phyloP scores from a whole-genome alignment of 2,888 invertebrate species.

The Drosophila flavopinicola region DNA sequence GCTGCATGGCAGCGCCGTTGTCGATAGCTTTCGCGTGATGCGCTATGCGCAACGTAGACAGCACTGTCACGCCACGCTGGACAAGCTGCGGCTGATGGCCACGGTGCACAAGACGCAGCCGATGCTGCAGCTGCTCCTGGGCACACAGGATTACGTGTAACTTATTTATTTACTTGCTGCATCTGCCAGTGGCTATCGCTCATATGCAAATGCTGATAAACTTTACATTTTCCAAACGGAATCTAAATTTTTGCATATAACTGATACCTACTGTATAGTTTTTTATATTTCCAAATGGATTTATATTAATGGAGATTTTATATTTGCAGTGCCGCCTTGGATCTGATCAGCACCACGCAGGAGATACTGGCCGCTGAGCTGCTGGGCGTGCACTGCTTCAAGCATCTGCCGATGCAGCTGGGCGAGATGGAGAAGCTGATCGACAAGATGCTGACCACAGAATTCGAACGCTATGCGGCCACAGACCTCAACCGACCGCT shows the following conservation, averaged over 20 bases:
- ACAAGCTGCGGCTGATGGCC: constrained; percentile 94
- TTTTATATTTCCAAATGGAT: no score
- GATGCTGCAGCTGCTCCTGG: constrained; percentile 96
- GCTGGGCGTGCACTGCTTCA: constrained; percentile 96
- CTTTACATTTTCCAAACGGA: no score
- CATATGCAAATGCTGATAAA: no score
- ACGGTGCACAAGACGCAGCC: constrained; percentile 99
- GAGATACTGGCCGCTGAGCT: constrained; percentile 95
- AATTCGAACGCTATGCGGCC: constrained; percentile 96
- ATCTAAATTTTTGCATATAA: no score
- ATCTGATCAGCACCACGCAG: constrained; percentile 97
- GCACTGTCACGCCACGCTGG: constrained; percentile 88
- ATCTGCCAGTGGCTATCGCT: no score
- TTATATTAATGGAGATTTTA: no score
- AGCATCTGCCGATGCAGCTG: constrained; percentile 97
- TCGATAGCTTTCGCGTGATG: constrained; percentile 91
- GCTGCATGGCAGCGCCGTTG: constrained; percentile 91
- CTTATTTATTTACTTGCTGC: no score
- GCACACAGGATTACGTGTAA: constrained; percentile 98
- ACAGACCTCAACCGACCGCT: constrained; percentile 95
- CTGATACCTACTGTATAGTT: no score
- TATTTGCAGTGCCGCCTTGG: constrained; percentile 98
- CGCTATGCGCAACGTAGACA: constrained; percentile 88
- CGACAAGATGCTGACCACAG: constrained; percentile 97
- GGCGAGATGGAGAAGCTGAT: constrained; percentile 98